These are phyloP conservation scores for Pinna nobilis DNA, from an alignment of 1,140 invertebrate species.

Conservation along the genomic window DNA sequence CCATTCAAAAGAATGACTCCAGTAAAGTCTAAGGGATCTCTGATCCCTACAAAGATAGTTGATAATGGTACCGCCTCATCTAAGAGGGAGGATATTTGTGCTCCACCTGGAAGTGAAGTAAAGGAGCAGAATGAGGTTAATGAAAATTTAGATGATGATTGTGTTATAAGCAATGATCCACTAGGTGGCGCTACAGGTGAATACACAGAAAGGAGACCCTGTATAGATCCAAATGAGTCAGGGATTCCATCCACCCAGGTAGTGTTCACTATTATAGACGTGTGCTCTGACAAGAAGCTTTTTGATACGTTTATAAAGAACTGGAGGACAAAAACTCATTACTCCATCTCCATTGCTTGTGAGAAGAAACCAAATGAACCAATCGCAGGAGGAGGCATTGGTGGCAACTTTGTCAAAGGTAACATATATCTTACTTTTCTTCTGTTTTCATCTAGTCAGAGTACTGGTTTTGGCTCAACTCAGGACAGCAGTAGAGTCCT, in stretches of 20 bases:
- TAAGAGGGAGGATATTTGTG: neutral
- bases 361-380: conserved; percentile 53
- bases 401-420: conserved; percentile 57
- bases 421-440: neutral
- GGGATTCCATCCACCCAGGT: conserved; percentile 54
- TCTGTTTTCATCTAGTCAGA: no score
- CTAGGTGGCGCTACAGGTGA: conserved; percentile 10
- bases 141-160: conserved; percentile 7
- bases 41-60: no score
- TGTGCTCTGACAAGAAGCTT: conserved; percentile 66
- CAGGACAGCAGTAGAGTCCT: no score
- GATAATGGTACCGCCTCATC: neutral
- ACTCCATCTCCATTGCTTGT: conserved; percentile 72
- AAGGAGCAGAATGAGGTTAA: neutral
- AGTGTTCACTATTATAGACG: conserved; percentile 74
- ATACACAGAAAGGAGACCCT: conserved; percentile 32
- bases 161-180: neutral
- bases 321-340: conserved; percentile 66
- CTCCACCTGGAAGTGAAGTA: neutral
- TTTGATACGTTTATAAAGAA: conserved; percentile 74
- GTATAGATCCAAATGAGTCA: conserved; percentile 44
- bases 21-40: neutral
- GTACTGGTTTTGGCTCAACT: no score
- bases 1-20: neutral
- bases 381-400: conserved; percentile 52